Conservation (phyloP, 1,140 invertebrate genomes). For the Microplitis demolitor region DNA sequence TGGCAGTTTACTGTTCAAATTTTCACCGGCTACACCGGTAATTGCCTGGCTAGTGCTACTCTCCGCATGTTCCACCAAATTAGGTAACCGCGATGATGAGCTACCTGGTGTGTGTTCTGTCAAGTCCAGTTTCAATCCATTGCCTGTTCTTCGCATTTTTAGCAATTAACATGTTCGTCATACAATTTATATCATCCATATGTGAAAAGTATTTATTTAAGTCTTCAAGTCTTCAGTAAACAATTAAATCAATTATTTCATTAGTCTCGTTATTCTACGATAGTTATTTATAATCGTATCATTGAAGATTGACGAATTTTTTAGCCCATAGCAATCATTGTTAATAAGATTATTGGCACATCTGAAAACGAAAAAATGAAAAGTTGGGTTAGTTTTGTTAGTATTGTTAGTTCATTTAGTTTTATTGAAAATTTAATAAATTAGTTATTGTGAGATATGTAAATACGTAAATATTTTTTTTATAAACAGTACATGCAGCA, state of each 20-base stretch:
- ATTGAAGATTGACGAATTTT: slow-evolving; percentile 7
- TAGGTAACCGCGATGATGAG: slow-evolving; percentile 53
- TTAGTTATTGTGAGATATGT: no score
- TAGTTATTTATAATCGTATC: not conserved
- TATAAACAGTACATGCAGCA: no score
- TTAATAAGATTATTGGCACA: slow-evolving; percentile 13
- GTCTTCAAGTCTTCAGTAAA: not conserved
- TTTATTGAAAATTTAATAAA: not conserved
- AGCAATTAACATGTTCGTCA: slow-evolving; percentile 54
- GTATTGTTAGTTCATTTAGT: slow-evolving; percentile 22
- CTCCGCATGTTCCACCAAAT: slow-evolving; percentile 58
- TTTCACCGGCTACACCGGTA: slow-evolving; percentile 47
- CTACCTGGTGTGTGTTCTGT: slow-evolving; percentile 60
- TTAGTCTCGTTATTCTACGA: no score
- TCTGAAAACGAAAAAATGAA: slow-evolving; percentile 50
- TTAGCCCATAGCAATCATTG: slow-evolving; percentile 24
- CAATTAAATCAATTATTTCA: not conserved
- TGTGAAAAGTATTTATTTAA: not conserved
- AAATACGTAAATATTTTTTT: no score
- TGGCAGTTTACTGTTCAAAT: slow-evolving; percentile 60
- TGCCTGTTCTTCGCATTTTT: slow-evolving; percentile 58
- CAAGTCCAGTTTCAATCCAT: slow-evolving; percentile 58
- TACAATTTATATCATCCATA: not conserved
- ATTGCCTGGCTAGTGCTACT: slow-evolving; percentile 38
- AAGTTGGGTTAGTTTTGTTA: slow-evolving; percentile 39